Percentiles rank a stretch among this genome's conserved stretches.
phyloP scores from a whole-genome alignment of 2,113 vertebrate species.

The Protobothrops flavoviridis region DNA sequence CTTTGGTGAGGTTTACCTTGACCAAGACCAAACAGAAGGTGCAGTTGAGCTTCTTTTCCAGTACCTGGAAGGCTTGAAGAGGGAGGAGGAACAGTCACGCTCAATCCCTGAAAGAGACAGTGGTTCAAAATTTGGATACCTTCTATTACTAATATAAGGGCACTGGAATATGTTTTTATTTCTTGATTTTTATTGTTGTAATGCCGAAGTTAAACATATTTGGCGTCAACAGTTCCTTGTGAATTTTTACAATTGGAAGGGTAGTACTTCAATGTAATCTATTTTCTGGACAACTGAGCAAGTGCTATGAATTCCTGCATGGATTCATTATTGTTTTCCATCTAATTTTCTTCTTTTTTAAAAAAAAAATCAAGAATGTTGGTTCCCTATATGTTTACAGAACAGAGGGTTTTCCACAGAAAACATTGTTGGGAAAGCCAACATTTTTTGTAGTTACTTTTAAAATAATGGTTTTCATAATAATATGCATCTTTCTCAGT shows the following conservation, averaged over 20 bases:
- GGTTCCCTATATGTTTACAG: not conserved
- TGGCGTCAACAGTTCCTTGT: too few relatives aligned
- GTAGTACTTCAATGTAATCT: not conserved
- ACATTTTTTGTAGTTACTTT: not conserved
- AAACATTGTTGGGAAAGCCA: not conserved
- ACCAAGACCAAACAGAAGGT: too few relatives aligned
- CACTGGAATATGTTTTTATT: too few relatives aligned
- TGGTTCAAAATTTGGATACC: too few relatives aligned
- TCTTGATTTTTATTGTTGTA: too few relatives aligned
- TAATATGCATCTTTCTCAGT: not conserved
- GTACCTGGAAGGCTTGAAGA: too few relatives aligned
- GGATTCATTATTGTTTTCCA: not conserved
- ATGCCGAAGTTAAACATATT: too few relatives aligned
- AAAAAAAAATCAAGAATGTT: not conserved
- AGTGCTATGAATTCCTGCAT: not conserved
- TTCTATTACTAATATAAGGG: too few relatives aligned
- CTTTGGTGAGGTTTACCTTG: too few relatives aligned
- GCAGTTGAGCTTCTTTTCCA: too few relatives aligned
- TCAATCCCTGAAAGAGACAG: too few relatives aligned
- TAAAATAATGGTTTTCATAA: not conserved
- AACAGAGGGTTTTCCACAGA: not conserved
- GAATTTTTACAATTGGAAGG: not conserved
- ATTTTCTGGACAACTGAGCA: not conserved
- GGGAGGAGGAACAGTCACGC: too few relatives aligned
- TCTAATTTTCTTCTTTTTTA: not conserved